Conservation (phyloP, 2,797 vertebrate genomes). For the Lepilemur septentrionalis region DNA sequence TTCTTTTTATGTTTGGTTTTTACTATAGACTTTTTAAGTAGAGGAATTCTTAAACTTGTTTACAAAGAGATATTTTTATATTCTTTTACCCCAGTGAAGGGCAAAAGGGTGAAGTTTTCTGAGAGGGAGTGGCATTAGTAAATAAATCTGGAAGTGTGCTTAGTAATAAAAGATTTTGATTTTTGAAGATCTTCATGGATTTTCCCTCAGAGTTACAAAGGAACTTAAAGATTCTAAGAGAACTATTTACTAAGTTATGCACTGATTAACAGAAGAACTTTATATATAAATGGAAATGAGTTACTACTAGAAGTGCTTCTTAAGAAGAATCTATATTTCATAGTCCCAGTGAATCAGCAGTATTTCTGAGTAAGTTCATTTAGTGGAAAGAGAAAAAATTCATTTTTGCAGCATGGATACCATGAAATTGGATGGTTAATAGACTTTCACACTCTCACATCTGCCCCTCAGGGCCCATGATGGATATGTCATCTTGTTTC, state of each 20-base stretch:
- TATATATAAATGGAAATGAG: not conserved
- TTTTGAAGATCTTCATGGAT: not conserved
- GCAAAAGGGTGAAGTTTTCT: not conserved
- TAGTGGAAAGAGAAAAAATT: not conserved
- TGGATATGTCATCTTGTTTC: constrained; percentile 6
- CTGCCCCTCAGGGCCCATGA: not conserved
- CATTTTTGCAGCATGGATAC: not conserved
- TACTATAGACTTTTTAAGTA: constrained; percentile 4
- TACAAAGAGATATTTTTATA: not conserved
- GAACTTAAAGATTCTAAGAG: constrained; percentile 12
- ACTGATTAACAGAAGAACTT: constrained; percentile 22
- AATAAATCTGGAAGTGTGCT: not conserved
- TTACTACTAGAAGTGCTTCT: not conserved
- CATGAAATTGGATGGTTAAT: constrained; percentile 46
- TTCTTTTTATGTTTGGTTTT: constrained; percentile 5
- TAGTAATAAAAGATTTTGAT: constrained; percentile 23
- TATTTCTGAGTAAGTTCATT: constrained; percentile 51
- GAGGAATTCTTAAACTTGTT: constrained; percentile 44
- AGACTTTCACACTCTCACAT: not conserved
- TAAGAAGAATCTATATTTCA: constrained; percentile 33
- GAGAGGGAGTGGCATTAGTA: not conserved
- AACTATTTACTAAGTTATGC: constrained; percentile 1
- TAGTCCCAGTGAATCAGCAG: not conserved
- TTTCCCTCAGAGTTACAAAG: constrained; percentile 44
- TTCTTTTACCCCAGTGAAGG: not conserved